phyloP scores from a whole-genome alignment of 2,797 vertebrate genomes.

The Glyptemys insculpta region DNA sequence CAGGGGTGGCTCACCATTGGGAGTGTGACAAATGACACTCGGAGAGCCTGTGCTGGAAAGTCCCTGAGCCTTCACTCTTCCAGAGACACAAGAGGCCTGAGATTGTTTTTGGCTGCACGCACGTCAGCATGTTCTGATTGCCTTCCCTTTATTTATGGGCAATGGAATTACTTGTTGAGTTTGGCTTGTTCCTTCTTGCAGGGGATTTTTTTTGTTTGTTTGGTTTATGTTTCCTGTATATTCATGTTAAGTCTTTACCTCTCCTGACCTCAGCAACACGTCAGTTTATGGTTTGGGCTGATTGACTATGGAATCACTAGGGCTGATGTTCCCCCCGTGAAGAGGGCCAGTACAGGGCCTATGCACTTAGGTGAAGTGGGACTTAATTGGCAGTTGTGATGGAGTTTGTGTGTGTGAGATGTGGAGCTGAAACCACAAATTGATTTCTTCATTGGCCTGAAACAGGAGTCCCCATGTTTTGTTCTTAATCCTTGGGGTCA shows the following conservation, averaged over 20 bases:
- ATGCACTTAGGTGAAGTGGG: not conserved
- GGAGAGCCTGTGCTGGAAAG: slow-evolving; percentile 69
- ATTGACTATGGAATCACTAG: not conserved
- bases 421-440: not conserved
- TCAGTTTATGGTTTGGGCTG: not conserved
- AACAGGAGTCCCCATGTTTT: not conserved
- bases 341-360: not conserved
- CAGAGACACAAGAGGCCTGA: not conserved
- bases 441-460: not conserved
- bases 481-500: not conserved
- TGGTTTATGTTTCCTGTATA: slow-evolving; percentile 49
- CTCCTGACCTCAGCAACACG: slow-evolving; percentile 42
- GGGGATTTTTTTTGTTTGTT: slow-evolving; percentile 54
- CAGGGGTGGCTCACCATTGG: slow-evolving; percentile 30
- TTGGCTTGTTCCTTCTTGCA: slow-evolving; percentile 72
- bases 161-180: slow-evolving; percentile 48
- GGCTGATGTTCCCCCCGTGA: accelerated
- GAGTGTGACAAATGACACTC: slow-evolving; percentile 60
- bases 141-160: slow-evolving; percentile 54
- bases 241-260: slow-evolving; percentile 58
- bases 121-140: slow-evolving; percentile 19
- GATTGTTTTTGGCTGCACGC: slow-evolving; percentile 33
- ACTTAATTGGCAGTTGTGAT: not conserved
- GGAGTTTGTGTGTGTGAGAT: not conserved
- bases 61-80: slow-evolving; percentile 8